Conservation (phyloP, 2,113 vertebrate genomes). For the Campylomormyrus numenius region DNA sequence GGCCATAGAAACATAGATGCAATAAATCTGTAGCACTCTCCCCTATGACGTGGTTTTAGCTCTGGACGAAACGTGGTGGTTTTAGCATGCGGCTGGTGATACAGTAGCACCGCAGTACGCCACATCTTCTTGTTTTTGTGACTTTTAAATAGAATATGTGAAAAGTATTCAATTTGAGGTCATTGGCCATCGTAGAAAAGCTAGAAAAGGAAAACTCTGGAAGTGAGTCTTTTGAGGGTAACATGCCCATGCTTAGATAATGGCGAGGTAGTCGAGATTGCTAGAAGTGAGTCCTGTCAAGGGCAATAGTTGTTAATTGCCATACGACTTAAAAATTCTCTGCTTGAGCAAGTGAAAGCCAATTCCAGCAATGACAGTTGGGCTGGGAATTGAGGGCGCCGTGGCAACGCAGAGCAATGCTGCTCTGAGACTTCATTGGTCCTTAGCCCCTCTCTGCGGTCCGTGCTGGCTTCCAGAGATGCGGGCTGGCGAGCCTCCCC, state of each 20-base stretch:
- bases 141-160: neutral
- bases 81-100: neutral
- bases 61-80: neutral
- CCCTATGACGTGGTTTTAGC: neutral
- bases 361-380: conserved; percentile 72
- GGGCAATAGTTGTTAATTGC: conserved; percentile 57
- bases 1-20: neutral
- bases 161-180: neutral
- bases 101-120: neutral
- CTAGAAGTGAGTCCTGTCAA: conserved; percentile 39
- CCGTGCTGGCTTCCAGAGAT: conserved; percentile 37
- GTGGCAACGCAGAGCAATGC: conserved; percentile 52
- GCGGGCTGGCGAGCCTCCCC: conserved; percentile 48
- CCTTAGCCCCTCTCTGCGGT: conserved; percentile 49
- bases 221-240: conserved; percentile 33
- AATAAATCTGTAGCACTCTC: neutral
- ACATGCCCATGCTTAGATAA: conserved; percentile 46
- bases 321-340: conserved; percentile 65
- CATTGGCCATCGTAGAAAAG: conserved; percentile 30
- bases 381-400: conserved; percentile 64
- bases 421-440: conserved; percentile 60
- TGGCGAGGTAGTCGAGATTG: conserved; percentile 31
- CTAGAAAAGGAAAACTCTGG: conserved; percentile 17
- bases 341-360: conserved; percentile 61
- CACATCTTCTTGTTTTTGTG: neutral